These are phyloP conservation scores for Cheilosia soror DNA, from an alignment of 2,888 invertebrate species.

Conservation along the genomic window DNA sequence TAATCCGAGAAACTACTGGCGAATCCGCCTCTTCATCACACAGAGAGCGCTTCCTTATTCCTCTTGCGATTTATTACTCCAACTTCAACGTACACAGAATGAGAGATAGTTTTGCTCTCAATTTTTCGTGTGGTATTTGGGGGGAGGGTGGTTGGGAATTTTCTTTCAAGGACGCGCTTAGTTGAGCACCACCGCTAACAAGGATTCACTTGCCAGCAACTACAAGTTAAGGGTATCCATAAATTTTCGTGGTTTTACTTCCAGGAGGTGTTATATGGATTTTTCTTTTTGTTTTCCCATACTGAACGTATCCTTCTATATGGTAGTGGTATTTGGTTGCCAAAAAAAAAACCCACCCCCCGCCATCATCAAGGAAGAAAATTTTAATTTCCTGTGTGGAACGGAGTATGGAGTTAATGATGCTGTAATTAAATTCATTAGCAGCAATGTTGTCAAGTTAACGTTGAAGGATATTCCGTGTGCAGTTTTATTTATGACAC, in stretches of 20 bases:
- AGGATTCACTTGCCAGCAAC: slow-evolving; percentile 73
- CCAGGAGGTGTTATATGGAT: slow-evolving; percentile 44
- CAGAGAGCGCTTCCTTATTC: slow-evolving; percentile 34
- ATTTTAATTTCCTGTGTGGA: slow-evolving; percentile 72
- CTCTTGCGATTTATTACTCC: slow-evolving; percentile 42
- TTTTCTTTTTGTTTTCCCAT: slow-evolving; percentile 7
- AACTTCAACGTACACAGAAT: background rate
- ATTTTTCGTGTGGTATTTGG: slow-evolving; percentile 21
- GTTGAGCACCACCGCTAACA: slow-evolving; percentile 57
- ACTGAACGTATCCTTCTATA: slow-evolving; percentile 9
- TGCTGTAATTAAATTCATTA: slow-evolving; percentile 75
- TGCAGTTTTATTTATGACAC: slow-evolving; percentile 61
- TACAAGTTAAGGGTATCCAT: slow-evolving; percentile 71
- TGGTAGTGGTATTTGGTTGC: slow-evolving; percentile 27
- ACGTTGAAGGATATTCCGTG: slow-evolving; percentile 66
- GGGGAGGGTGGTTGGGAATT: background rate
- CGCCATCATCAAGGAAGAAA: background rate
- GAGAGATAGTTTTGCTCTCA: slow-evolving; percentile 21
- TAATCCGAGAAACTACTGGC: slow-evolving; percentile 39
- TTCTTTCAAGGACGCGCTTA: slow-evolving; percentile 51
- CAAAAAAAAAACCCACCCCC: slow-evolving; percentile 19
- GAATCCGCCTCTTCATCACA: slow-evolving; percentile 27
- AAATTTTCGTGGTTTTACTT: slow-evolving; percentile 63
- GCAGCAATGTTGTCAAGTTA: slow-evolving; percentile 72
- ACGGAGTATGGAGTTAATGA: slow-evolving; percentile 69